A percentile compares a stretch with the other conserved stretches of the same genome.
Evolutionary conservation across 2,797 vertebrate species (phyloP).

Genomic region (Sarcoramphus papa): DNA sequence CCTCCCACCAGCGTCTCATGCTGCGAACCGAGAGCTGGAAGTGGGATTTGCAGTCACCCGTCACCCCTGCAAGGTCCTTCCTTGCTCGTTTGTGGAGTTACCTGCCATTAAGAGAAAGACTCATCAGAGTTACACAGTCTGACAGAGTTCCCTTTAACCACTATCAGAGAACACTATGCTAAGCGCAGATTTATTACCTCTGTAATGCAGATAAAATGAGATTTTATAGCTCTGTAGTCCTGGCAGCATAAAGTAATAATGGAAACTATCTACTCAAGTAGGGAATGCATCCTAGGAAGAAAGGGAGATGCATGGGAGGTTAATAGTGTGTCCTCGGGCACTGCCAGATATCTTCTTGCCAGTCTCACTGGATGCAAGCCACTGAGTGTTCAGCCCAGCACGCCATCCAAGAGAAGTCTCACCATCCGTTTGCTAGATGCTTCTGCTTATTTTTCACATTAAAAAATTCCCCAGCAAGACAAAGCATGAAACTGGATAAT

Average conservation of each 20-base stretch:
- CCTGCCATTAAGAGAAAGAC: not conserved
- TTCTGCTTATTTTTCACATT: not conserved
- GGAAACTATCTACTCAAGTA: not conserved
- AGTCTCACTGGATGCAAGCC: not conserved
- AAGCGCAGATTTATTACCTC: slow-evolving; percentile 36
- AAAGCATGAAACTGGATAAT: not conserved
- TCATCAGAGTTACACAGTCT: not conserved
- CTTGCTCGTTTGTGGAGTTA: not conserved
- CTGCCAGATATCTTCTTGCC: not conserved
- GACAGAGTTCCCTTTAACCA: not conserved
- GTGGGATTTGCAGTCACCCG: not conserved
- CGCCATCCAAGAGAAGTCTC: not conserved
- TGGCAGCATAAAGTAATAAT: slow-evolving; percentile 27
- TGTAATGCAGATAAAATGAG: slow-evolving; percentile 43
- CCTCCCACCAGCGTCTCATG: not conserved
- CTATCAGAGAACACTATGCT: not conserved
- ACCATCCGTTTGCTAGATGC: not conserved
- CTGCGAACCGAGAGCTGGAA: not conserved
- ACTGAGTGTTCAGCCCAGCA: not conserved
- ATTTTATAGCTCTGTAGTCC: slow-evolving; percentile 40
- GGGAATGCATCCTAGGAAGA: not conserved
- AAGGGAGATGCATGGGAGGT: not conserved
- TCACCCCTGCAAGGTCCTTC: not conserved
- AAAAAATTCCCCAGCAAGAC: not conserved
- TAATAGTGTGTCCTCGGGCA: not conserved